Evolutionary conservation across 1,140 invertebrate species (phyloP), one percentile per base, ranked within the genome.

Genomic region (Homarus americanus): DNA sequence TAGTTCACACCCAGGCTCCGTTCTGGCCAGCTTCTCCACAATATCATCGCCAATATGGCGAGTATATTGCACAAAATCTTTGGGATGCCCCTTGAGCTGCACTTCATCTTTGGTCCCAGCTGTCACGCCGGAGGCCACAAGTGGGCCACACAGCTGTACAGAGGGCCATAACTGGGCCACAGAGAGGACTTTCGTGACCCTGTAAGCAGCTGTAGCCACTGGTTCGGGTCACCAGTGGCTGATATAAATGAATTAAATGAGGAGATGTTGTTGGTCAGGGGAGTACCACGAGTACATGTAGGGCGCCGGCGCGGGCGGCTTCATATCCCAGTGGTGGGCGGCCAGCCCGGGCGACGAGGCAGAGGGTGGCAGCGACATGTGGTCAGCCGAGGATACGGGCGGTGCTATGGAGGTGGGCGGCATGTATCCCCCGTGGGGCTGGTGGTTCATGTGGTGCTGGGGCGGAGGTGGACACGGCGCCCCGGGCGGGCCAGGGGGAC

Each of bases 271-370:
- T 94, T 96, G 95, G 92, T 96, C 96, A 89, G 96, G 94, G 94
- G 96, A 96, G 94, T 97, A 97, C 96, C 96, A 97, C 88, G 96
- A 96, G 94, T 97, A 97, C 95, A 96, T 96, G 94, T 96, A 96
- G 91, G 96, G 95, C 86, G 94, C 73, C 69, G 82, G 49, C 69
- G 75, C 75, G 75, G 94, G 94, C 94, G 93, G 96, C 94, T 96
- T 96, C 96, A 97, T 96, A 94, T 97, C 96, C 95, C 96, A 96
- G 91, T 91, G 93, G 82, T 83, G 96, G 96, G 93, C 95, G 93
- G 91, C 66, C 24, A 91, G 93, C 66, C 92, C 96, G 91, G 96
- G 96, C 93, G 96, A 94, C 78, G 95, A 95, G 93, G 95, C 95
- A 15, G 93, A 85, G 92, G 95, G 94, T 93, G 95, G 95, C 89